Base-by-base conservation (phyloP, 2,113 vertebrate species). In the Euleptes europaea region DNA sequence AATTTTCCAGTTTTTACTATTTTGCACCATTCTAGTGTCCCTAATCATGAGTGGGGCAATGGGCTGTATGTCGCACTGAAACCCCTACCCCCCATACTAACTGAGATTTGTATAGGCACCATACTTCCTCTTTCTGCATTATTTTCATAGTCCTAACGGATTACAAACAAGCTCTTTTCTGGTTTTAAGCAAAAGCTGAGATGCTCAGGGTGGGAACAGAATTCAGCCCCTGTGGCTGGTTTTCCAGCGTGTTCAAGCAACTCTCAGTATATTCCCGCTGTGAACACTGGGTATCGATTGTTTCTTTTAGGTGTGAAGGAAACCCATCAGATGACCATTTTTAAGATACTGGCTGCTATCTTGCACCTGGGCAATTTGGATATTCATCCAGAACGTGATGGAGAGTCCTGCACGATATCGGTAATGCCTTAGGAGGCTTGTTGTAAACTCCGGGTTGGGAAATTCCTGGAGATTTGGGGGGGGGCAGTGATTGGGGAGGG, bases 321-420 rank as follows among this genome's bases (percentile, higher is more conserved):
- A 0, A 94, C 90, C 84, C 96, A 97, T 86, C 98, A 99, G 96
- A 97, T 76, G 84, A 96, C 93, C 94, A 97, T 99, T 87, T 99
- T 98, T 87, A 97, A 95, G 91, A 95, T 99, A 74, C 94, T 99
- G 3, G 98, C 98, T 72, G 97, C 98, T 78, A 98, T 99, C 91
- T 96, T 99, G 69, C 98, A 99, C 82, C 96, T 99, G 3, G 98
- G 99, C 5, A 99, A 99, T 71, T 69, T 99, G 44, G 95, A 95
- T 72, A 96, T 99, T 84, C 87, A 93, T 21, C 81, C 93, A 0
- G 97, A 98, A 76, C 93, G 96, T 2, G 97, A 98, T 0, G 96
- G 96, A 0, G 98, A 99, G 0, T 94, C 96, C 80, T 98, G 98
- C 33, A 97, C 92, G 19, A 44, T 99, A 2, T 90, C 89, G 47